Percentiles rank a stretch among this genome's conserved stretches.
Conservation (phyloP, 2,113 vertebrate species). For the Pithys albifrons region DNA sequence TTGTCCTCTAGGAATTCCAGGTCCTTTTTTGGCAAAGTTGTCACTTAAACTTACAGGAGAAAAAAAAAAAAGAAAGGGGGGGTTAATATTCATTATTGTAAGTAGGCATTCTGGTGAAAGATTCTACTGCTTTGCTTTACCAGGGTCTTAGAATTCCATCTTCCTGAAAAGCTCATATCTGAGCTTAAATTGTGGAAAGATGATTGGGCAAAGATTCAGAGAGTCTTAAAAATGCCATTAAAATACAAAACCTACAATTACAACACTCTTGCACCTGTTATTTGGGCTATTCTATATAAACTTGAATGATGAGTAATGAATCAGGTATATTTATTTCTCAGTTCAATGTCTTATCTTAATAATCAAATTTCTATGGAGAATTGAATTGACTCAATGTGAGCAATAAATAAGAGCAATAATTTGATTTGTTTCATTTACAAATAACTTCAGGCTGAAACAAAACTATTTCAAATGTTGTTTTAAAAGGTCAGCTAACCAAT, state of each 20-base stretch:
- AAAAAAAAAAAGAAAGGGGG: neutral
- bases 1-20: neutral
- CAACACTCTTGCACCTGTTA: neutral
- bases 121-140: neutral
- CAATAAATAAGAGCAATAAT: conserved; percentile 35
- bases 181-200: neutral
- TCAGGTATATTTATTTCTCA: neutral
- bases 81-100: neutral
- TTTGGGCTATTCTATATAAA: neutral
- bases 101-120: neutral
- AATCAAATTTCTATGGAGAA: conserved; percentile 16
- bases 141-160: neutral
- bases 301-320: neutral
- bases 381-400: neutral
- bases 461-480: conserved; percentile 44
- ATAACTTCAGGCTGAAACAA: conserved; percentile 35
- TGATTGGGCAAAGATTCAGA: neutral
- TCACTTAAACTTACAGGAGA: neutral
- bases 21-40: neutral
- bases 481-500: conserved; percentile 43
- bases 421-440: conserved; percentile 53
- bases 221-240: neutral
- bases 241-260: neutral
- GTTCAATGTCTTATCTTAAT: neutral
- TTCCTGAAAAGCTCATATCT: neutral